Evolutionary conservation across 2,888 invertebrate genomes (phyloP).

Genomic region (Scrobipalpa atriplicella): DNA sequence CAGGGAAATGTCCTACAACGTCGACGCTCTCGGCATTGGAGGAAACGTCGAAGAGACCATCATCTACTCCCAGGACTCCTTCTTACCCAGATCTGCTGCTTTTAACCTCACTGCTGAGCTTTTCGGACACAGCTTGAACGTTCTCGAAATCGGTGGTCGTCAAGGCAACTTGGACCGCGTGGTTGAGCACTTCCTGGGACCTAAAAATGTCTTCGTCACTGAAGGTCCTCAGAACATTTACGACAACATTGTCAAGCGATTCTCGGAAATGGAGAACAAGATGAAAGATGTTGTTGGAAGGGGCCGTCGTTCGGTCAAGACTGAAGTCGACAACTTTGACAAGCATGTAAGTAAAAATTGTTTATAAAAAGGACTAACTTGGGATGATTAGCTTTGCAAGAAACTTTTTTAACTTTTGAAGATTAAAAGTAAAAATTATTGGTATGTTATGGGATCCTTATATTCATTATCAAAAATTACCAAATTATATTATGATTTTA

Average conservation of each 20-base stretch:
- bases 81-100: conserved; percentile 87
- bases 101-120: conserved; percentile 90
- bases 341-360: conserved; percentile 61
- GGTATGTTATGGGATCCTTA: too few relatives aligned
- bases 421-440: too few relatives aligned
- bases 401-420: too few relatives aligned
- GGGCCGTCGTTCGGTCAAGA: conserved; percentile 69
- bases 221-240: conserved; percentile 68
- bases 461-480: not conserved
- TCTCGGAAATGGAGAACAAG: conserved; percentile 67
- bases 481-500: conserved; percentile 42
- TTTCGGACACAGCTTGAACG: conserved; percentile 90
- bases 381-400: too few relatives aligned
- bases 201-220: conserved; percentile 84
- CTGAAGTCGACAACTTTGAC: conserved; percentile 73
- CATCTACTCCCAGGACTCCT: conserved; percentile 93
- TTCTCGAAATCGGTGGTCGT: conserved; percentile 89
- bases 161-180: conserved; percentile 90
- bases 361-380: too few relatives aligned
- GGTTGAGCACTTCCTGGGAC: conserved; percentile 89
- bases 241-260: conserved; percentile 53
- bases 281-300: conserved; percentile 68
- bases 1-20: conserved; percentile 87
- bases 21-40: conserved; percentile 87
- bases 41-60: conserved; percentile 87